Evolutionary conservation across 2,888 invertebrate species (phyloP).

Genomic region (Sphaerophoria rueppellii): DNA sequence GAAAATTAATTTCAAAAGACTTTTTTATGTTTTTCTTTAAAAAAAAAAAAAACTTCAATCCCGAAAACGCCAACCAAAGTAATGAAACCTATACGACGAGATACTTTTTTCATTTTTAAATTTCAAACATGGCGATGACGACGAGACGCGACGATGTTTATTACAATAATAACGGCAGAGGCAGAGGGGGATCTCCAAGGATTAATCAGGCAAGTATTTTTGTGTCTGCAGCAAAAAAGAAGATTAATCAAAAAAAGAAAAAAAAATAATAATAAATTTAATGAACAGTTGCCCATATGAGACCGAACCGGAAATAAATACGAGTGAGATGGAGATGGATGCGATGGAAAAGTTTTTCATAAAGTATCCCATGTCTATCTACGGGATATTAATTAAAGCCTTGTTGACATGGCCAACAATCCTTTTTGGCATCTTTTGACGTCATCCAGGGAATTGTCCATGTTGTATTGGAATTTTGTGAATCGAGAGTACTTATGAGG

Average conservation of each 20-base stretch:
- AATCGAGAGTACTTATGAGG: neutral
- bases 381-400: constrained; percentile 24
- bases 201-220: constrained; percentile 54
- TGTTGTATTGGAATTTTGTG: constrained; percentile 2
- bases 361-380: constrained; percentile 14
- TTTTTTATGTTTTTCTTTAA: no score
- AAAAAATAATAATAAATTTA: constrained; percentile 32
- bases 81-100: no score
- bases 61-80: no score
- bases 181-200: constrained; percentile 34
- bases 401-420: constrained; percentile 18
- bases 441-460: constrained; percentile 7
- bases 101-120: constrained; percentile 20
- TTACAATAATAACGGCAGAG: constrained; percentile 42
- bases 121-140: constrained; percentile 22
- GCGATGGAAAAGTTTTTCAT: no score
- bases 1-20: constrained; percentile 33
- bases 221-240: constrained; percentile 25
- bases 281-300: constrained; percentile 40
- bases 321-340: neutral
- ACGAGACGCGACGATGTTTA: constrained; percentile 8
- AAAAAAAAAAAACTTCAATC: no score
- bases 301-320: constrained; percentile 13
- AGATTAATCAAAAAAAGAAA: constrained; percentile 31
- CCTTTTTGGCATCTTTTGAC: constrained; percentile 14